Conservation (phyloP, 2,797 vertebrate genomes). For the Typhlichthys eigenmanni region DNA sequence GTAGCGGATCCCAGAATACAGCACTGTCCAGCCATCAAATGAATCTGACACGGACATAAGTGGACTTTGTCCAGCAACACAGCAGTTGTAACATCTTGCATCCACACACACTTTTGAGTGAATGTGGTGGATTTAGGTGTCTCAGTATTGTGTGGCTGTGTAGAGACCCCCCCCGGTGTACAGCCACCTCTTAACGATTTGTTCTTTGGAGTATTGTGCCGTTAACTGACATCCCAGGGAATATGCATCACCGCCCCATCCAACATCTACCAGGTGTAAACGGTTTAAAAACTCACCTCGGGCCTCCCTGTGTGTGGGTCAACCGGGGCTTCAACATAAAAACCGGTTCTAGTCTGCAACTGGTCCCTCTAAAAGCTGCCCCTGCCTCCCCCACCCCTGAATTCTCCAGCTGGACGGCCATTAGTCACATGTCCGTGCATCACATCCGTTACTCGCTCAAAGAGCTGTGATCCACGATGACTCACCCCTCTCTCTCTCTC, state of each 20-base stretch:
- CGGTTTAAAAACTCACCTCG: too few species aligned
- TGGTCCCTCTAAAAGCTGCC: slow-evolving; percentile 20
- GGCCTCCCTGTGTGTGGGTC: too few species aligned
- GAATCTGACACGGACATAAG: slow-evolving; percentile 12
- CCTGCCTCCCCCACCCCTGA: too few species aligned
- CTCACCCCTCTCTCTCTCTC: slow-evolving; percentile 33
- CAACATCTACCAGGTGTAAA: too few species aligned
- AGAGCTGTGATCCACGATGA: slow-evolving; percentile 24
- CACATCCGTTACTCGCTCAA: neutral
- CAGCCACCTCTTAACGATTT: too few species aligned
- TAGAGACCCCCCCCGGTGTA: too few species aligned
- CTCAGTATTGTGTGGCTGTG: too few species aligned
- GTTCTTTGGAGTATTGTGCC: too few species aligned
- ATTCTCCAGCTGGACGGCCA: slow-evolving; percentile 1
- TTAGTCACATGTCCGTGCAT: slow-evolving; percentile 30
- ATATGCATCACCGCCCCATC: too few species aligned
- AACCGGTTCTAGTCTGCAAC: slow-evolving; percentile 20
- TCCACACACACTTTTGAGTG: too few species aligned
- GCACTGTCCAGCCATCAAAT: slow-evolving; percentile 12
- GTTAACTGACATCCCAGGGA: too few species aligned
- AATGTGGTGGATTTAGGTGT: too few species aligned
- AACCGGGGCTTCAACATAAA: slow-evolving; percentile 18
- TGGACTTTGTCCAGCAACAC: slow-evolving; percentile 4
- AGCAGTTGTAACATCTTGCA: slow-evolving; percentile 11
- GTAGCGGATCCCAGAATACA: neutral